These are phyloP conservation scores for Fragum sueziense DNA, from an alignment of 2,888 invertebrate species.

Conservation along the genomic window DNA sequence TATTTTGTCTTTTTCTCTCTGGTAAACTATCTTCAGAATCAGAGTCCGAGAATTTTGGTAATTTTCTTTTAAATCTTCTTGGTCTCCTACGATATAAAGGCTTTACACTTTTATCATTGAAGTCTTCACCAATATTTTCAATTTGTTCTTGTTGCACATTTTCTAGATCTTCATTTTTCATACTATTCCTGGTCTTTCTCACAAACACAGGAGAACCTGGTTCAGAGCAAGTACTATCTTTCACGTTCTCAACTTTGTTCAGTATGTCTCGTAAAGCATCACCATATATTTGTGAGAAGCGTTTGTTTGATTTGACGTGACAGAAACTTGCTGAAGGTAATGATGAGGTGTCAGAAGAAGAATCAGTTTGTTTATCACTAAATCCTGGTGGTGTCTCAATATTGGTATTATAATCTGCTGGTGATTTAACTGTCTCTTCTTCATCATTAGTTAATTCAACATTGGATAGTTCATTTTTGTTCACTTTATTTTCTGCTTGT, in stretches of 20 bases:
- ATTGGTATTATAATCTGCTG: neutral
- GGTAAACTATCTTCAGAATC: slow-evolving; percentile 46
- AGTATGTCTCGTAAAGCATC: slow-evolving; percentile 8
- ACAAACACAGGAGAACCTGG: slow-evolving; percentile 1
- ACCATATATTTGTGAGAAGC: neutral
- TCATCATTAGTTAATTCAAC: neutral
- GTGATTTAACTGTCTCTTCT: neutral
- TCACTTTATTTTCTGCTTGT: neutral
- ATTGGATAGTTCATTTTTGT: neutral
- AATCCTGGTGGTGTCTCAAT: neutral
- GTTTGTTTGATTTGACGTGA: neutral
- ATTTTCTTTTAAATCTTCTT: slow-evolving; percentile 42
- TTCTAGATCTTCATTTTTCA: neutral
- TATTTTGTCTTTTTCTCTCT: slow-evolving; percentile 9
- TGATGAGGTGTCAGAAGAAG: slow-evolving; percentile 18
- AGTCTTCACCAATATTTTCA: neutral
- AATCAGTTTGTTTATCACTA: neutral
- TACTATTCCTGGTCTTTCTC: neutral
- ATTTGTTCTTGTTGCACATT: too few species aligned
- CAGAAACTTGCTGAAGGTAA: slow-evolving; percentile 40
- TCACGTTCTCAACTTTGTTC: neutral
- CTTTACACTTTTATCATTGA: neutral
- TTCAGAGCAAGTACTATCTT: neutral
- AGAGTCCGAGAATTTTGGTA: slow-evolving; percentile 58
- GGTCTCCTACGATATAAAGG: neutral